Conservation (phyloP, 2,888 invertebrate genomes). For the Polymixis flavicincta region DNA sequence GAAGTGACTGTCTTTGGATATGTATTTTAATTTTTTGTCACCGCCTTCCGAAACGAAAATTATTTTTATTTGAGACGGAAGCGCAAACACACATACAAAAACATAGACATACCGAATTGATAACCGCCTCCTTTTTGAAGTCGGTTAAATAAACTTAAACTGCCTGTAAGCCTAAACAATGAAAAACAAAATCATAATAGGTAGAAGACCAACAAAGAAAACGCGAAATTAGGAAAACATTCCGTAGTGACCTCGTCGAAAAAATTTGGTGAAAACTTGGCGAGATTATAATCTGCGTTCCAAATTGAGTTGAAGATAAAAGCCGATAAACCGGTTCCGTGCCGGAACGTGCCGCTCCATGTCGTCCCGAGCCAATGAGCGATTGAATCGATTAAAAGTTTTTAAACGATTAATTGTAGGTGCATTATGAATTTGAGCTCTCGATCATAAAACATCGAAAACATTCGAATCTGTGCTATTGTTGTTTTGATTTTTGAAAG, state of each 20-base stretch:
- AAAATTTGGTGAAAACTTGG: constrained; percentile 43
- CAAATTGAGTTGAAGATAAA: constrained; percentile 58
- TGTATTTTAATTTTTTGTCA: no score
- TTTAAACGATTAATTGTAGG: constrained; percentile 45
- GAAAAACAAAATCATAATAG: neutral
- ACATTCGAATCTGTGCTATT: constrained; percentile 2
- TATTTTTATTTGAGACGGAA: no score
- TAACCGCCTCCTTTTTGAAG: no score
- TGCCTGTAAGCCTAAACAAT: neutral
- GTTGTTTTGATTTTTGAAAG: neutral
- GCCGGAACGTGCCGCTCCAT: constrained; percentile 27
- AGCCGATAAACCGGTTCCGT: constrained; percentile 39
- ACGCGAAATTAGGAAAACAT: constrained; percentile 17
- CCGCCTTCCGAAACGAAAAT: no score
- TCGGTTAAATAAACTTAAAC: neutral
- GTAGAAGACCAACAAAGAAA: constrained; percentile 22
- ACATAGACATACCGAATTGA: no score
- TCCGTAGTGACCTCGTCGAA: constrained; percentile 1
- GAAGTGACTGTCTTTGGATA: no score
- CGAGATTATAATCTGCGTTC: constrained; percentile 61
- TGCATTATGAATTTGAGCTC: constrained; percentile 9
- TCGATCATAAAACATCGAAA: constrained; percentile 48
- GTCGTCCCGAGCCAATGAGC: constrained; percentile 35
- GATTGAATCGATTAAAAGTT: constrained; percentile 68
- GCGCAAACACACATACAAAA: no score